A percentile compares a stretch with the other conserved stretches of the same genome.
Evolutionary conservation across 2,113 vertebrate species (phyloP).

Genomic region (Athene cunicularia): DNA sequence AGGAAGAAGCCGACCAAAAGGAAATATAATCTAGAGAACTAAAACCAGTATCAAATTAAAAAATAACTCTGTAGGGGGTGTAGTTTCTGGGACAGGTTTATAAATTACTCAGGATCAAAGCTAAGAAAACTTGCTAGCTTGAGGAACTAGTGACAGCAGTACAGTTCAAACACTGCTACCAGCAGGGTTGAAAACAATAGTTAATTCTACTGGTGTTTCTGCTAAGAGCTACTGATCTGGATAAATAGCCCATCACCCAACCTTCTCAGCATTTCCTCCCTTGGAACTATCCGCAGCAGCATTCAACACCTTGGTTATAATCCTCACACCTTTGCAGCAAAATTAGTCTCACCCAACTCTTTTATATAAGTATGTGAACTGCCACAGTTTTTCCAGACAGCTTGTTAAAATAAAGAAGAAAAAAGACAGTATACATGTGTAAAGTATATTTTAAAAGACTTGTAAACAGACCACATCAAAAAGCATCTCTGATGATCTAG

Average conservation of each 20-base stretch:
- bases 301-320: neutral
- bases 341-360: neutral
- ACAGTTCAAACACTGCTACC: neutral
- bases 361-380: neutral
- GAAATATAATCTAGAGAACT: neutral
- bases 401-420: neutral
- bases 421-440: neutral
- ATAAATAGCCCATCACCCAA: neutral
- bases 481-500: neutral
- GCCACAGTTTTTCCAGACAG: neutral
- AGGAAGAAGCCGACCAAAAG: slow-evolving; percentile 6
- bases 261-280: neutral
- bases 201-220: neutral
- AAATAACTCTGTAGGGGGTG: neutral
- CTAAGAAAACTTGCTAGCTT: neutral
- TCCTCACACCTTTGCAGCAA: neutral
- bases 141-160: neutral
- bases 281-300: neutral
- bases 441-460: neutral
- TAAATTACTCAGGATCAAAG: slow-evolving; percentile 14
- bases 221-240: neutral
- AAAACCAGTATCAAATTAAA: neutral
- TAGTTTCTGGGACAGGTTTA: neutral
- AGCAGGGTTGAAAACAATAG: neutral
- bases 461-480: neutral